Conservation (phyloP, 1,140 invertebrate genomes). For the Liolophura sinensis region DNA sequence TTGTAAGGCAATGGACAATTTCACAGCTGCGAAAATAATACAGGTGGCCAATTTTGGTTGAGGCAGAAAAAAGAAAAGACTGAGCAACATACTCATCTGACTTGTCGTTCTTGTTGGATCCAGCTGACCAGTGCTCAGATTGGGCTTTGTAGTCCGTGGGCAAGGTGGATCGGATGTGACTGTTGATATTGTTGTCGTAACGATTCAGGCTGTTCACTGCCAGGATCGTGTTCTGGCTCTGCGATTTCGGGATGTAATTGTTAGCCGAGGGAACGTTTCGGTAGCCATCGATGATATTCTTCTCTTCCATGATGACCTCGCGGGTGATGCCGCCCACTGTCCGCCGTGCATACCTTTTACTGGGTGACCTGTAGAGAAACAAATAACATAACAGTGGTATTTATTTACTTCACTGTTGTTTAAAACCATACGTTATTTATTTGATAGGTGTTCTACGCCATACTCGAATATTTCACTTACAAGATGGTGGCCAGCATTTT, state of each 20-base stretch:
- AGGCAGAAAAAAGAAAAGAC: no score
- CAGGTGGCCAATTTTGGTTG: no score
- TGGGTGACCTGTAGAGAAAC: slow-evolving; percentile 64
- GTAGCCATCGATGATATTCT: slow-evolving; percentile 56
- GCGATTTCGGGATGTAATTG: no score
- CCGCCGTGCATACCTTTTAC: slow-evolving; percentile 66
- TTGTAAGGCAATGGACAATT: no score
- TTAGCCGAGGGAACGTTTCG: slow-evolving; percentile 34
- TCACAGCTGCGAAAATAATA: no score
- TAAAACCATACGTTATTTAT: not conserved
- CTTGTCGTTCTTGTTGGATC: slow-evolving; percentile 32
- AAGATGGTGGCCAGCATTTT: no score
- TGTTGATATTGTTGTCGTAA: slow-evolving; percentile 34
- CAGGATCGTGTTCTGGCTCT: no score
- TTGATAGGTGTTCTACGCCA: no score
- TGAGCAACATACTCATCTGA: slow-evolving; percentile 54
- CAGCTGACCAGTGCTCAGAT: slow-evolving; percentile 24
- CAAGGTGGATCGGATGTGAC: slow-evolving; percentile 44
- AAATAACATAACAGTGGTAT: not conserved
- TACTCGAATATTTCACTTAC: no score
- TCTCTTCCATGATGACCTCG: slow-evolving; percentile 60
- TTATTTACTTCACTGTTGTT: not conserved
- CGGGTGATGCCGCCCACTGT: slow-evolving; percentile 56
- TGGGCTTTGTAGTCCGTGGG: slow-evolving; percentile 48
- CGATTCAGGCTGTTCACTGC: slow-evolving; percentile 27